These are phyloP conservation scores for Halcyon badia DNA, from an alignment of 2,797 vertebrate genomes.

Conservation along the genomic window DNA sequence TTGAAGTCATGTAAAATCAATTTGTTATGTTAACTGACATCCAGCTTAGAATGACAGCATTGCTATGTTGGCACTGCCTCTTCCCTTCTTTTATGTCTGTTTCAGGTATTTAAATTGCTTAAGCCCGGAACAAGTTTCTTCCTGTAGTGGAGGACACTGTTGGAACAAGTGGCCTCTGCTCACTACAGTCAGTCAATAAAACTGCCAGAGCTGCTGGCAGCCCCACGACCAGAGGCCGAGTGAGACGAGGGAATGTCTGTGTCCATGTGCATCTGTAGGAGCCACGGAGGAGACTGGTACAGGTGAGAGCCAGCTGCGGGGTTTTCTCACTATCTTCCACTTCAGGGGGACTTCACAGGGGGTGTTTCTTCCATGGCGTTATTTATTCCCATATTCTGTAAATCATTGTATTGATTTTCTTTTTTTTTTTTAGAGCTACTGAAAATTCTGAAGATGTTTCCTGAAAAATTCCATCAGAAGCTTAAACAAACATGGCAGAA, in stretches of 20 bases:
- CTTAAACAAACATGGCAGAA: background rate
- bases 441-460: background rate
- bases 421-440: background rate
- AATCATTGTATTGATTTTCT: background rate
- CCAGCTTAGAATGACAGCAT: background rate
- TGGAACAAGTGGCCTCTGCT: background rate
- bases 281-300: accelerated
- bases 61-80: background rate
- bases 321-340: background rate
- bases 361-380: background rate
- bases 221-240: background rate
- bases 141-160: background rate
- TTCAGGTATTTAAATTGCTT: background rate
- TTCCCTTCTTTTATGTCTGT: background rate
- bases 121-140: background rate
- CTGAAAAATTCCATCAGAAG: background rate
- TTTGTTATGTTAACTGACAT: background rate
- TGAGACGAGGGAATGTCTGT: background rate
- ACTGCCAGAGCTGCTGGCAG: background rate
- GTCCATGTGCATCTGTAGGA: accelerated
- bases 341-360: background rate
- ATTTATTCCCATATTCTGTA: background rate
- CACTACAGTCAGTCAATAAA: background rate
- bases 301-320: background rate
- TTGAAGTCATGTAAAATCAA: background rate